Percentiles rank a stretch among this genome's conserved stretches.
phyloP scores from a whole-genome alignment of 2,113 vertebrate species.

The Bagarius yarrelli region DNA sequence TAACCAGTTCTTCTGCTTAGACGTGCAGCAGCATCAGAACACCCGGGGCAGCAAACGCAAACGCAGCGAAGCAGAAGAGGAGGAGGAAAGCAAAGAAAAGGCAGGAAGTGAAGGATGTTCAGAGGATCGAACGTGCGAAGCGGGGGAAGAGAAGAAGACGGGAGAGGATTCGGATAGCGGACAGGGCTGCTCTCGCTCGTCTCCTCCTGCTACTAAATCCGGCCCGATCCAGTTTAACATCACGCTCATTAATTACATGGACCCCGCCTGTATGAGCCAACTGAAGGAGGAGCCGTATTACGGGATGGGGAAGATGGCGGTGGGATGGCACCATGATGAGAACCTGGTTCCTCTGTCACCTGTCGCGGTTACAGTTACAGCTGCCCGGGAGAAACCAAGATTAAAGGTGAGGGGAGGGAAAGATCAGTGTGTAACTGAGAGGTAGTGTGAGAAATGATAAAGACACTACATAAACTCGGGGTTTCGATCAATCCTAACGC shows the following conservation, averaged over 20 bases:
- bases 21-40: conserved; percentile 66
- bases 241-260: conserved; percentile 96
- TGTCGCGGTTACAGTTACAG: conserved; percentile 93
- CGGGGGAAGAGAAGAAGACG: conserved; percentile 57
- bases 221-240: conserved; percentile 77
- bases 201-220: conserved; percentile 47
- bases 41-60: conserved; percentile 33
- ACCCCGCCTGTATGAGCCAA: conserved; percentile 83
- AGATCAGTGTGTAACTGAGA: neutral
- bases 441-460: neutral
- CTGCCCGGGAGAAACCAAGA: conserved; percentile 72
- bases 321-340: conserved; percentile 97
- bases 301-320: conserved; percentile 96
- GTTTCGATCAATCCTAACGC: too few relatives aligned
- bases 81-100: neutral
- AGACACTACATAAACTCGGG: too few relatives aligned
- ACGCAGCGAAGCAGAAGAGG: conserved; percentile 28
- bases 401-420: conserved; percentile 32
- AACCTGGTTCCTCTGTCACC: conserved; percentile 86
- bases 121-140: conserved; percentile 9
- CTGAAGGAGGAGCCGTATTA: conserved; percentile 96
- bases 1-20: conserved; percentile 82
- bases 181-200: conserved; percentile 66
- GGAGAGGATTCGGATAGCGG: conserved; percentile 45
- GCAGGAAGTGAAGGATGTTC: conserved; percentile 24